Evolutionary conservation across 2,888 invertebrate species (phyloP), one percentile per base, ranked within the genome.

Genomic region (Eurytoma adleriae): DNA sequence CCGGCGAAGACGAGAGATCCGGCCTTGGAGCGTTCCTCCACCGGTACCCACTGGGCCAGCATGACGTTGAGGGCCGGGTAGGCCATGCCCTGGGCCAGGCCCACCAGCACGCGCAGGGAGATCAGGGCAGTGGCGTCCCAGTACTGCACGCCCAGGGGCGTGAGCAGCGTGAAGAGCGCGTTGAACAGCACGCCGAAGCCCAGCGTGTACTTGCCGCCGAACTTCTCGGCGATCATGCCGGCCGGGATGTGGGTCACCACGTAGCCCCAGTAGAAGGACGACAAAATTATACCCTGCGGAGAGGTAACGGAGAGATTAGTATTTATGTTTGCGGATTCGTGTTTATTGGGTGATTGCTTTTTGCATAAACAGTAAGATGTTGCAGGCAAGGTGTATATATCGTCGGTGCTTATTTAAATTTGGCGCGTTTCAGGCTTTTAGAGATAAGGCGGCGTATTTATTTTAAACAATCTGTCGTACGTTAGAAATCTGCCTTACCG

Each of bases 201-300:
- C 68, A 96, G 92, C 0, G 96, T 93, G 91, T 95, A 95, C 90
- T 96, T 96, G 18, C 96, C 96, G 40, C 97, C 97, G 84, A 95
- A 95, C 84, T 93, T 92, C 86, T 95, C 95, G 0, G 96, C 95
- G 56, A 96, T 87, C 59, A 95, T 91, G 82, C 96, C 96, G 54
- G 96, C 96, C 4, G 96, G 96, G 52, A 96, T 90, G 87, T 96
- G 96, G 0, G 96, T 95, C 1, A 95, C 84, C 1, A 96, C 94
- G 90, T 96, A 96, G 0, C 96, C 96, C 91, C 95, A 96, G 91
- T 95, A 96, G 91, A 96, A 96, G 0, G 95, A 93, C 74, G 95
- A 94, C 2, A 96, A 92, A 66, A 96, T 95, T 61, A 95, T 90
- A 0, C 96, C 96, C 90, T 95, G 95, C 0, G 18, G 48, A 40